Evolutionary conservation across 1,140 invertebrate genomes (phyloP).

Genomic region (Cydia pomonella): DNA sequence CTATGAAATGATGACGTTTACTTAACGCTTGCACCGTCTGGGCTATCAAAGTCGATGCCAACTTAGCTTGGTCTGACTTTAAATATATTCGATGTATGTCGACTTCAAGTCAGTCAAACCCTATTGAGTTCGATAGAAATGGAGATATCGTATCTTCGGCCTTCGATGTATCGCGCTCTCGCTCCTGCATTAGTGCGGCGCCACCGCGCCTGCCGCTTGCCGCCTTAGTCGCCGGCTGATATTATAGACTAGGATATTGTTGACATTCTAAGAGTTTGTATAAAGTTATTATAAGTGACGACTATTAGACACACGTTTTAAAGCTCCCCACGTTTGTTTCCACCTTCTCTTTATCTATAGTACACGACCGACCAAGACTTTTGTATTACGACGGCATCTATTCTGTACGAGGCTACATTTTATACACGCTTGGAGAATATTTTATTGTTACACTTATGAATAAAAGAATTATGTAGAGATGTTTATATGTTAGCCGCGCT

Average conservation of each 20-base stretch:
- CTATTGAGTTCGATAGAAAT: not conserved
- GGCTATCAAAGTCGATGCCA: no score
- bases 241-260: constrained; percentile 42
- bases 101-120: no score
- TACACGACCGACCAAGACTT: constrained; percentile 63
- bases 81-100: no score
- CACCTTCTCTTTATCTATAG: constrained; percentile 44
- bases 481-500: constrained; percentile 25
- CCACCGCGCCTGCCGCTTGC: constrained; percentile 1
- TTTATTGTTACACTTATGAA: constrained; percentile 31
- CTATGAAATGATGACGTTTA: no score
- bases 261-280: constrained; percentile 33
- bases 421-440: constrained; percentile 41
- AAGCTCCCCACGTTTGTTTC: constrained; percentile 43
- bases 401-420: constrained; percentile 32
- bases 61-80: no score
- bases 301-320: constrained; percentile 44
- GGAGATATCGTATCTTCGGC: not conserved
- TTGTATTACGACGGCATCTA: constrained; percentile 49
- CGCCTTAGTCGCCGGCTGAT: constrained; percentile 15
- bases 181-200: constrained; percentile 4
- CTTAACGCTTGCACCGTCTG: no score
- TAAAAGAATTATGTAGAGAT: not conserved
- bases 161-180: not conserved
- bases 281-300: constrained; percentile 40